A percentile compares a stretch with the other conserved stretches of the same genome.
Conservation (phyloP, 1,140 invertebrate species). For the Alviniconcha marisindica region DNA sequence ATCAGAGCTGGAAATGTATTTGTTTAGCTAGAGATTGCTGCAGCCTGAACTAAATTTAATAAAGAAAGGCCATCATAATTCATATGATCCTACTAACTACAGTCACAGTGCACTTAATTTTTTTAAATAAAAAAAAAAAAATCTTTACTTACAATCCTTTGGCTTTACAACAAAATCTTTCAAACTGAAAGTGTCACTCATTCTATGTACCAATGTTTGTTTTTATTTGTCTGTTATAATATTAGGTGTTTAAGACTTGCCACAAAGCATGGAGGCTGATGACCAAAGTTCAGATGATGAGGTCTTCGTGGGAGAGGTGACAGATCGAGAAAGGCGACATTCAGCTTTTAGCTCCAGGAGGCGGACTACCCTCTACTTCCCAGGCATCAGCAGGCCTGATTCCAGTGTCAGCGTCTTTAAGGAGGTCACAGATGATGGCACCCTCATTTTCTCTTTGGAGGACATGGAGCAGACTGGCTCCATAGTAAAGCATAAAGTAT, state of each 20-base stretch:
- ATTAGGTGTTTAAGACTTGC: background rate
- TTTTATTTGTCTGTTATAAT: background rate
- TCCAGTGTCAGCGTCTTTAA: background rate
- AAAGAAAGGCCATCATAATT: too few species aligned
- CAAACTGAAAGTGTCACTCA: background rate
- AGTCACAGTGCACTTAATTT: too few species aligned
- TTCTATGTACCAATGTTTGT: background rate
- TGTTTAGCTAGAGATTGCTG: too few species aligned
- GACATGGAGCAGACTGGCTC: too few species aligned
- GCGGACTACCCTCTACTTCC: background rate
- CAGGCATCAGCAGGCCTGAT: constrained; percentile 10
- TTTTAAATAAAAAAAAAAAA: too few species aligned
- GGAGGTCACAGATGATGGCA: background rate
- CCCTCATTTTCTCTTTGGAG: background rate
- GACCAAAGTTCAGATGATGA: background rate
- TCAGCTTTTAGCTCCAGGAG: background rate
- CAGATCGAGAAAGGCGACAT: background rate
- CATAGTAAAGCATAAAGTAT: too few species aligned
- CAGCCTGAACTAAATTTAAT: too few species aligned
- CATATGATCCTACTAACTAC: too few species aligned
- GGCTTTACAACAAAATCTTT: background rate
- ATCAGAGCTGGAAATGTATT: too few species aligned
- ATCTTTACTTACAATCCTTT: background rate
- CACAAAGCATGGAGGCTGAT: background rate
- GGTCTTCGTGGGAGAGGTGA: background rate